Percentiles rank a stretch among this genome's conserved stretches.
Conservation (phyloP, 2,888 invertebrate genomes). For the Neocrepidodera transversa region DNA sequence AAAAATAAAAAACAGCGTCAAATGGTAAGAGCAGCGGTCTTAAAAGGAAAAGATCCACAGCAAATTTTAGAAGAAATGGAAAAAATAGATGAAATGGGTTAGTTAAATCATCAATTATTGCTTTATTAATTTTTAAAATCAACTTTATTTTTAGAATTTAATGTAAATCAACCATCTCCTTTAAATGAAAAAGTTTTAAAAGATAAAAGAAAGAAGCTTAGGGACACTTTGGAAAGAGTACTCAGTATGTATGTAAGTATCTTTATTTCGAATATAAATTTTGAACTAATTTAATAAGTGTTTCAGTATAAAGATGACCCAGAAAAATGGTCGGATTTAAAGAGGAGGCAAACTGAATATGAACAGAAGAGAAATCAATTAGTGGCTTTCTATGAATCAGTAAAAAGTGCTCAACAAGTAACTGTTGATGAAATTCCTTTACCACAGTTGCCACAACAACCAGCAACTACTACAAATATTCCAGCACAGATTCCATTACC, state of each 20-base stretch:
- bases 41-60: conserved; percentile 97
- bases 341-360: conserved; percentile 89
- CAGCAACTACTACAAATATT: conserved; percentile 41
- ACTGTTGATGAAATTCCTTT: conserved; percentile 95
- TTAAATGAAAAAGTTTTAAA: conserved; percentile 96
- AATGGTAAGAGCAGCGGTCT: conserved; percentile 93
- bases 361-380: conserved; percentile 86
- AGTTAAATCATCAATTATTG: conserved; percentile 38
- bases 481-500: conserved; percentile 56
- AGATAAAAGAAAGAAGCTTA: conserved; percentile 93
- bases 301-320: conserved; percentile 92
- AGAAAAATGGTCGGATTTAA: conserved; percentile 92
- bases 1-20: conserved; percentile 98
- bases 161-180: conserved; percentile 92
- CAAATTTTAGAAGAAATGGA: conserved; percentile 96
- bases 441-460: conserved; percentile 71
- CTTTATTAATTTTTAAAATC: background rate
- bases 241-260: conserved; percentile 93
- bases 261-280: background rate
- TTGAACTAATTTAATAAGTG: background rate
- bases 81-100: conserved; percentile 98
- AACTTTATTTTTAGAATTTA: conserved; percentile 75
- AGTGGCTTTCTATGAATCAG: conserved; percentile 93
- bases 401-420: conserved; percentile 93
- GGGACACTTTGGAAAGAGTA: conserved; percentile 94